Conservation (phyloP, 1,140 invertebrate genomes). For the Nasonia vitripennis region DNA sequence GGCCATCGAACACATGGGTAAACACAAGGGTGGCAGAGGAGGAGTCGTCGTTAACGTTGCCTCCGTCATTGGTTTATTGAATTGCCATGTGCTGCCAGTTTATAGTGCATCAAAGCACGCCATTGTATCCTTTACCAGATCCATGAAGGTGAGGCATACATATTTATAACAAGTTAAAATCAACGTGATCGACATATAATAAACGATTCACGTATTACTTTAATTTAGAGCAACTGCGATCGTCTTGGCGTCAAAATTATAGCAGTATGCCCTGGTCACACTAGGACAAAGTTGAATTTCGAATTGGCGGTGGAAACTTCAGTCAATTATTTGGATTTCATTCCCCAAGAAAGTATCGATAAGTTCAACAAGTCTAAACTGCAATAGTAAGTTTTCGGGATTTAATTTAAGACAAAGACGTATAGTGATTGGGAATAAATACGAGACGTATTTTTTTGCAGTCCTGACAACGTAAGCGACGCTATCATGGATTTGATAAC, state of each 20-base stretch:
- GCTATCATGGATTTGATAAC: conserved; percentile 67
- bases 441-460: neutral
- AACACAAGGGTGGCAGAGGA: conserved; percentile 76
- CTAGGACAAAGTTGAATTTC: conserved; percentile 48
- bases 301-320: conserved; percentile 1
- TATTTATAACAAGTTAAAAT: neutral
- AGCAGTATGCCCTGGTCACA: conserved; percentile 74
- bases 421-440: neutral
- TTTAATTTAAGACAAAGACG: neutral
- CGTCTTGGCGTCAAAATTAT: conserved; percentile 65
- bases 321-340: neutral
- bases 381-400: conserved; percentile 10
- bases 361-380: neutral
- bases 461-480: neutral
- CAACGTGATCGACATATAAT: neutral
- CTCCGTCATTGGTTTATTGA: conserved; percentile 77
- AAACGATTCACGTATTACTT: neutral
- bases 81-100: conserved; percentile 75
- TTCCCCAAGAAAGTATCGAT: neutral
- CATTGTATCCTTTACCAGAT: conserved; percentile 68
- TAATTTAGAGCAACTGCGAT: conserved; percentile 28
- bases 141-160: conserved; percentile 55
- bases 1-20: conserved; percentile 71
- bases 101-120: conserved; percentile 81
- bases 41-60: conserved; percentile 78